Base-by-base conservation (phyloP, 1,140 invertebrate species). In the Diorhabda elongata region DNA sequence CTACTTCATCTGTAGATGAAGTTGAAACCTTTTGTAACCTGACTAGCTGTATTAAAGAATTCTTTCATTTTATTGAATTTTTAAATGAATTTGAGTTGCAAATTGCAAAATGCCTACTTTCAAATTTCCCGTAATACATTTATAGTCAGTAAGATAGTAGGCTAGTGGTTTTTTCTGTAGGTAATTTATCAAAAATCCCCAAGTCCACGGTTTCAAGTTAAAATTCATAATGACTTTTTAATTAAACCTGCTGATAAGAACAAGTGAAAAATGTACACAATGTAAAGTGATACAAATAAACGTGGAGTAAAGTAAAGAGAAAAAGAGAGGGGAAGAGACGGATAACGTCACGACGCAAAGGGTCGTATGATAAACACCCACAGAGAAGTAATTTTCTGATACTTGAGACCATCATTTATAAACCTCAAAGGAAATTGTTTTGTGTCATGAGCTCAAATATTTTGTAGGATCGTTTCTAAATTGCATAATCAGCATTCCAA, bases 221-320 rank as follows among this genome's bases (percentile, higher is more conserved):
- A 74, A 76, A 76, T 76, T 76, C 73, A 74, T 76, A 76, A 76
- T 73, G 75, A 76, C 73, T 74, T 74, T 76, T 76, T 76, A 76
- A 76, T 76, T 76, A 76, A 74, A 74, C 59, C 61, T n/a, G 61
- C 59, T 61, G 73, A 76, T 76, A 76, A 71, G 64, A 67, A 57
- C 70, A 63, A 70, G 70, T 76, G 75, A 76, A 74, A 76, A 76
- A 76, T 76, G 73, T 73, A 66, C 71, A 74, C 71, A 73, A 70
- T 74, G 73, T 68, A 69, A 74, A 74, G 64, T 64, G 73, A 73
- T 73, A 69, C 68, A 76, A 73, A 76, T 72, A 76, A 72, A 69
- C 65, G 65, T 45, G 65, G 52, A 60, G 57, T n/a, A 60, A 67
- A 67, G 58, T 60, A 56, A 67, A 67, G 58, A 44, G 58, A 58